phyloP scores from a whole-genome alignment of 2,113 vertebrate genomes.

The Scomber japonicus region DNA sequence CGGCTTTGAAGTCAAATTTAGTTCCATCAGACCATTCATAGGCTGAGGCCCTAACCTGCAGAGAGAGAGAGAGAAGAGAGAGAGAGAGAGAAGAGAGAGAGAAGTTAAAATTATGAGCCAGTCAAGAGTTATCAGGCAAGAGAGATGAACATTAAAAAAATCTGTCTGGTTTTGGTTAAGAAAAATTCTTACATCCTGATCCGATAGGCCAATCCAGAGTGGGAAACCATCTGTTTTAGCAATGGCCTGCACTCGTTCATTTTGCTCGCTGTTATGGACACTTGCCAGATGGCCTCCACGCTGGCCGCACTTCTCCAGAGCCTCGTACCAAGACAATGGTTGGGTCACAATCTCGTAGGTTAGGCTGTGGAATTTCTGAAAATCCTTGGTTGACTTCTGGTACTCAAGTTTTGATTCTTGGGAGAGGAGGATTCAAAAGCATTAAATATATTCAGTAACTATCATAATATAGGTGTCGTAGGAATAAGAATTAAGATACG shows the following conservation, averaged over 20 bases:
- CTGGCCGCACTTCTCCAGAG: constrained; percentile 86
- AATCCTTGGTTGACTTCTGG: constrained; percentile 75
- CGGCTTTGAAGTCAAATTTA: constrained; percentile 80
- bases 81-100: not conserved
- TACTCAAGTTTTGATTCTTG: constrained; percentile 82
- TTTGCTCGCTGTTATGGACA: constrained; percentile 84
- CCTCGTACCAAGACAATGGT: constrained; percentile 91
- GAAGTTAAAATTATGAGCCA: too few species aligned
- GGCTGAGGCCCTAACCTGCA: constrained; percentile 82
- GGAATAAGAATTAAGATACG: not conserved
- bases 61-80: not conserved
- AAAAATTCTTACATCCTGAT: constrained; percentile 89
- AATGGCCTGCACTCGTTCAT: constrained; percentile 85
- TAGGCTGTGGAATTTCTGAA: constrained; percentile 80
- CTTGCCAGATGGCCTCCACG: constrained; percentile 89
- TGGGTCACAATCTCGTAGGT: constrained; percentile 86
- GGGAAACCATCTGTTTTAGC: constrained; percentile 90
- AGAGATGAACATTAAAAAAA: not conserved
- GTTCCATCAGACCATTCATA: constrained; percentile 97
- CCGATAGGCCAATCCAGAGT: constrained; percentile 94
- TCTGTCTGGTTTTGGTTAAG: not conserved
- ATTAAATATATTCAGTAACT: not conserved
- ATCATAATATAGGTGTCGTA: not conserved
- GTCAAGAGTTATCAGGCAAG: too few species aligned
- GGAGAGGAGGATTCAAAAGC: constrained; percentile 1